A percentile compares a stretch with the other conserved stretches of the same genome.
Evolutionary conservation across 2,113 vertebrate species (phyloP).

Genomic region (Misgurnus anguillicaudatus): DNA sequence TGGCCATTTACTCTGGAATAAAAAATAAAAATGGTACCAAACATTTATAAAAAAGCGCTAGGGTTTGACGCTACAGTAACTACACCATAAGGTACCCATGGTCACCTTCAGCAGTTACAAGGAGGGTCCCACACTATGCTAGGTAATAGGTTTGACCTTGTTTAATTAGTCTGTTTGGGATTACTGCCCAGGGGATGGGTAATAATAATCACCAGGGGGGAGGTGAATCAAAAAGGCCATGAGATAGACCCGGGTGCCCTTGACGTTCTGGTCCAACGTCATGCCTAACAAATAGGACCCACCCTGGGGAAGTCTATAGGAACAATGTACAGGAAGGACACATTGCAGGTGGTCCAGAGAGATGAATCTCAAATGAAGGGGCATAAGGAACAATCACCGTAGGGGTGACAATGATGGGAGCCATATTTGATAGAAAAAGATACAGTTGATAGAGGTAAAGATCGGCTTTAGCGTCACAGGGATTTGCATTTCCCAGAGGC

Average conservation of each 20-base stretch:
- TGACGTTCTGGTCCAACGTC: conserved; percentile 7
- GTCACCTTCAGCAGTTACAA: conserved; percentile 43
- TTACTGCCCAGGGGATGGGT: conserved; percentile 33
- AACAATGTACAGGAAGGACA: conserved; percentile 42
- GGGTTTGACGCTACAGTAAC: neutral
- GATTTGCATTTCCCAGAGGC: conserved; percentile 39
- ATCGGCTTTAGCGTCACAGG: conserved; percentile 17
- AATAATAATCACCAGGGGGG: conserved; percentile 20
- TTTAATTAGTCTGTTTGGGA: conserved; percentile 50
- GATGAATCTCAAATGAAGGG: neutral
- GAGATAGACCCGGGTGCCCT: conserved; percentile 23
- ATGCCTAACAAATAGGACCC: conserved; percentile 4
- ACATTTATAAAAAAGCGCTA: neutral
- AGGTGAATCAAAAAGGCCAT: neutral
- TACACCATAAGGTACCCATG: neutral
- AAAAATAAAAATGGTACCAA: neutral
- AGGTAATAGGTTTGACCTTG: conserved; percentile 36
- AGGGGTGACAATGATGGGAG: conserved; percentile 9
- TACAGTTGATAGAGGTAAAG: conserved; percentile 18
- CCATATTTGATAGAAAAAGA: conserved; percentile 9
- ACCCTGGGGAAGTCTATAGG: conserved; percentile 23
- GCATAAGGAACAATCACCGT: conserved; percentile 4
- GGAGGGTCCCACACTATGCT: conserved; percentile 17
- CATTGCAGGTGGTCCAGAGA: conserved; percentile 14
- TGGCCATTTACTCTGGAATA: too few species aligned